phyloP scores from a whole-genome alignment of 2,797 vertebrate genomes.

The Rhabdomys pumilio region DNA sequence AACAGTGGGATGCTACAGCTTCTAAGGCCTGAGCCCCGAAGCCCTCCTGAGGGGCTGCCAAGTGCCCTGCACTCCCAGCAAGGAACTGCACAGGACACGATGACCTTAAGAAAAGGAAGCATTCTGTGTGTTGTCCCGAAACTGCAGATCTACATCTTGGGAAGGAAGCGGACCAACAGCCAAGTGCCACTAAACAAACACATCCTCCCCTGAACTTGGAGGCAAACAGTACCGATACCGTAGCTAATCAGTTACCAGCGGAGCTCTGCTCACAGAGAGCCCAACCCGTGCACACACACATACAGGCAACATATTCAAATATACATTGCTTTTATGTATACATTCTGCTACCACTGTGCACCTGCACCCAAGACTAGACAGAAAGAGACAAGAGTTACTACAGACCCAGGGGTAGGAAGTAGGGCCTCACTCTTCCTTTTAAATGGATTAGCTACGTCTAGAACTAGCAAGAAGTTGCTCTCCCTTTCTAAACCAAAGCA shows the following conservation, averaged over 20 bases:
- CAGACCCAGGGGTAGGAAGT: neutral
- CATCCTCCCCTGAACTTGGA: neutral
- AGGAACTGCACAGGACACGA: neutral
- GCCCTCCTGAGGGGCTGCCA: neutral
- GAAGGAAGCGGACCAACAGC: conserved; percentile 20
- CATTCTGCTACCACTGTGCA: neutral
- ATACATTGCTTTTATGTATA: neutral
- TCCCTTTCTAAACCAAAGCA: conserved; percentile 59
- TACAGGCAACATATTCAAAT: neutral
- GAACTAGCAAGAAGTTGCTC: conserved; percentile 18
- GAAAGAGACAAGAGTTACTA: neutral
- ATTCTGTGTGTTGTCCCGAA: neutral
- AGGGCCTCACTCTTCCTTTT: neutral
- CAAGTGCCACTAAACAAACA: neutral
- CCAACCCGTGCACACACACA: neutral
- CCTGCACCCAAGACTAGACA: neutral
- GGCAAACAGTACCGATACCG: neutral
- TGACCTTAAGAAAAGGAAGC: neutral
- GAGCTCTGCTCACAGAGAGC: neutral
- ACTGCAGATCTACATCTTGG: neutral
- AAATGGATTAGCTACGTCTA: neutral
- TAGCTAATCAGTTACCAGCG: neutral
- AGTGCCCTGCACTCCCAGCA: neutral
- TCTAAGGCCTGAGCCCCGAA: neutral
- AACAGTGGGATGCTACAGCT: neutral